These are phyloP conservation scores for Spheniscus humboldti DNA, from an alignment of 2,797 vertebrate genomes.

Conservation along the genomic window DNA sequence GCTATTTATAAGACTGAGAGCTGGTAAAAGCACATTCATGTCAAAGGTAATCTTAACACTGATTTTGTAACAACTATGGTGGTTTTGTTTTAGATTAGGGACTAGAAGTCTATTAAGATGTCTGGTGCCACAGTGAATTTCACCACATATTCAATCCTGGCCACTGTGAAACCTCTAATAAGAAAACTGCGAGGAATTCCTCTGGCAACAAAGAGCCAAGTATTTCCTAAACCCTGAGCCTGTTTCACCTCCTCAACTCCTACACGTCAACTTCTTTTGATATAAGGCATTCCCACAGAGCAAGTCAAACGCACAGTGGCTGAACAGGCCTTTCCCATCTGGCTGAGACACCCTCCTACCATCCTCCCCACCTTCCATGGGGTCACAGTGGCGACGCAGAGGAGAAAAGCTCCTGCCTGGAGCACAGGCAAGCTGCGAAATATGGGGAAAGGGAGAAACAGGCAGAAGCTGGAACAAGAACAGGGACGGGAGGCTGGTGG, in stretches of 20 bases:
- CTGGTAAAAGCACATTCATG: not conserved
- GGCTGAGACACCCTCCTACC: not conserved
- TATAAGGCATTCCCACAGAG: not conserved
- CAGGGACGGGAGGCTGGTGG: rapidly evolving
- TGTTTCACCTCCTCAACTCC: not conserved
- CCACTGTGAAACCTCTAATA: not conserved
- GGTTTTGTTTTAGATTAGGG: not conserved
- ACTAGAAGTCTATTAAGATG: not conserved
- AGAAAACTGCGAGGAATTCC: not conserved
- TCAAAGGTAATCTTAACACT: not conserved
- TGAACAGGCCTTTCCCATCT: not conserved
- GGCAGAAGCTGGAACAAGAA: not conserved
- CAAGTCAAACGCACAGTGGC: not conserved
- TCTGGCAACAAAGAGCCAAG: not conserved
- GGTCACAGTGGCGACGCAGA: not conserved
- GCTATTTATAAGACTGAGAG: not conserved
- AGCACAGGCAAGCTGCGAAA: not conserved
- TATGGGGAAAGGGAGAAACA: rapidly evolving
- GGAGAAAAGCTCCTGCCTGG: not conserved
- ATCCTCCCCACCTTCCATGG: not conserved
- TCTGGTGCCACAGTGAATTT: not conserved
- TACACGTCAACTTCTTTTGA: not conserved
- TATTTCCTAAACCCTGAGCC: not conserved
- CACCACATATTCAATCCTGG: not conserved
- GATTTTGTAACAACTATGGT: not conserved